Evolutionary conservation across 2,888 invertebrate species (phyloP).

Genomic region (Dexiosoma caninum): DNA sequence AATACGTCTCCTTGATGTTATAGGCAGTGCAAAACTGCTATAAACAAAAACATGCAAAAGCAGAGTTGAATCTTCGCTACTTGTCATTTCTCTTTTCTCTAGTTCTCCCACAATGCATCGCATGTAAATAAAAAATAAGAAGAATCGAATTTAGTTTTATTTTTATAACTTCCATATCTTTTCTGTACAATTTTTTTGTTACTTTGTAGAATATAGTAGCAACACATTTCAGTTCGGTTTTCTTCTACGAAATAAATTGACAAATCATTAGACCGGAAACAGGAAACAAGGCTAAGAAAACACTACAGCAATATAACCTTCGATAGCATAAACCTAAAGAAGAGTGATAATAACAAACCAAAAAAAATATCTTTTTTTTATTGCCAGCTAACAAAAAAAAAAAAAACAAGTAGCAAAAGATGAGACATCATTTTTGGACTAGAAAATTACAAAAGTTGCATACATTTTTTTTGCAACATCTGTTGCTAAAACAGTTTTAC

Average conservation of each 20-base stretch:
- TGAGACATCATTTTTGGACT: slow-evolving; percentile 33
- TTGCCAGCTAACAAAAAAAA: neutral
- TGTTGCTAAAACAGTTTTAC: neutral
- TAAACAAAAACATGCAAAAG: too few species aligned
- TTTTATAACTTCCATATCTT: too few species aligned
- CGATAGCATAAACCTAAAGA: slow-evolving; percentile 35
- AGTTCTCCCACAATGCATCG: too few species aligned
- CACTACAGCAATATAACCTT: slow-evolving; percentile 31
- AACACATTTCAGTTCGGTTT: neutral
- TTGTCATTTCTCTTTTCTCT: too few species aligned
- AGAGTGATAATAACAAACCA: neutral
- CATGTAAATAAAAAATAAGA: too few species aligned
- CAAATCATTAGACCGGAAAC: slow-evolving; percentile 53
- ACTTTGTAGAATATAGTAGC: neutral
- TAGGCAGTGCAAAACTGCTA: too few species aligned
- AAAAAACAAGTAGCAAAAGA: neutral
- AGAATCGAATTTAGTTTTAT: too few species aligned
- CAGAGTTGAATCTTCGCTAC: too few species aligned
- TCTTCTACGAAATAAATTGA: slow-evolving; percentile 30
- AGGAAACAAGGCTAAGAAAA: slow-evolving; percentile 53
- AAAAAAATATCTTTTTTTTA: slow-evolving; percentile 12
- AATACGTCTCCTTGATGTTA: too few species aligned
- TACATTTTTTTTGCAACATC: neutral
- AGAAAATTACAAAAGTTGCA: slow-evolving; percentile 31
- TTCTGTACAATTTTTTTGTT: too few species aligned